Conservation (phyloP, 2,888 invertebrate species). For the Seladonia tumulorum region DNA sequence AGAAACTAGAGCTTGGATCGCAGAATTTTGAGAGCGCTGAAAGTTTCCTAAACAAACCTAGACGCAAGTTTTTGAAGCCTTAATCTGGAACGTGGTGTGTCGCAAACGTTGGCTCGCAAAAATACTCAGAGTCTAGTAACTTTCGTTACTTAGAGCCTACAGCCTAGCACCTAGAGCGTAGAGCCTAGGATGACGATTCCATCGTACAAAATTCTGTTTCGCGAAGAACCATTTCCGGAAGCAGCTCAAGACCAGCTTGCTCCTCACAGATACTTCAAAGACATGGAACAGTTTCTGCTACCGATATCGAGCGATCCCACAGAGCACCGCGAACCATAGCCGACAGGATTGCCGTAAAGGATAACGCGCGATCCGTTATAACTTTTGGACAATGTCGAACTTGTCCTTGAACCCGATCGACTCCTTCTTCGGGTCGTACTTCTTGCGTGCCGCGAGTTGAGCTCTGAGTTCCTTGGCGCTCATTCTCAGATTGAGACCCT, state of each 20-base stretch:
- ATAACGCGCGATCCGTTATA: conserved; percentile 85
- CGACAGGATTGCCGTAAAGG: conserved; percentile 18
- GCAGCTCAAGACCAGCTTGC: not conserved
- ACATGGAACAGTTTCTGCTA: not conserved
- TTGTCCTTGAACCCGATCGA: conserved; percentile 96
- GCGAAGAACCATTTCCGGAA: not conserved
- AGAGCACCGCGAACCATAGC: conserved; percentile 46
- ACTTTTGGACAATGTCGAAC: conserved; percentile 96
- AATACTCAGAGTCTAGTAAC: not conserved
- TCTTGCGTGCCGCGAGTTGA: conserved; percentile 93
- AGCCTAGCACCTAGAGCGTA: not conserved
- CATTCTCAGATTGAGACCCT: conserved; percentile 92
- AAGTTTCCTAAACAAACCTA: not conserved
- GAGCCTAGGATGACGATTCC: not conserved
- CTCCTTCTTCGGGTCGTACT: conserved; percentile 95
- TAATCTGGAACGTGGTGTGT: not conserved
- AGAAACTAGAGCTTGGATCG: not conserved
- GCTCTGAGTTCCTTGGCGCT: conserved; percentile 97
- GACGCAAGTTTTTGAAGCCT: not conserved
- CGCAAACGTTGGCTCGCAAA: not conserved
- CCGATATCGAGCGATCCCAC: conserved; percentile 7
- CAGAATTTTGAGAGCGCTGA: not conserved
- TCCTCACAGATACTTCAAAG: not conserved
- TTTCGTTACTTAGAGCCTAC: not conserved
- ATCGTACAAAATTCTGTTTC: not conserved